Conservation (phyloP, 1,140 invertebrate genomes). For the Oppia nitens region DNA sequence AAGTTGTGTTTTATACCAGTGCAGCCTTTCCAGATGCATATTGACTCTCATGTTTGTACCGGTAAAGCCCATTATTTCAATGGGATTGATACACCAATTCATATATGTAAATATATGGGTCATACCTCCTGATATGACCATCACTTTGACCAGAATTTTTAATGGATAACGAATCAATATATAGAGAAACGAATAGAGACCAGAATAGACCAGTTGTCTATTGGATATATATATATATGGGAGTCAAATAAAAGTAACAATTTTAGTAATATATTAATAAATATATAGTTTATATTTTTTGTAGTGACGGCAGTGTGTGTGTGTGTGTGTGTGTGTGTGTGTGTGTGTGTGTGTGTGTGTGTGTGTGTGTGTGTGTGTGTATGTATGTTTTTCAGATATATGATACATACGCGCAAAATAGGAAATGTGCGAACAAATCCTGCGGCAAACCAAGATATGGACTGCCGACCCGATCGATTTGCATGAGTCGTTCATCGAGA, state of each 20-base stretch:
- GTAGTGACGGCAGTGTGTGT: too few species aligned
- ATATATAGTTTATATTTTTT: neutral
- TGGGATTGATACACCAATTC: neutral
- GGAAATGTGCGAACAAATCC: too few species aligned
- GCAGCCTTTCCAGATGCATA: neutral
- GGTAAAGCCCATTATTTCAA: neutral
- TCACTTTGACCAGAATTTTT: neutral
- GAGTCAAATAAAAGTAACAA: neutral
- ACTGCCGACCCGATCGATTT: neutral
- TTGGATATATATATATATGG: neutral
- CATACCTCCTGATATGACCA: neutral
- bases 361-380: too few species aligned
- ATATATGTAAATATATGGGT: neutral
- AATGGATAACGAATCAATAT: neutral
- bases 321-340: too few species aligned
- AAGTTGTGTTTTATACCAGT: neutral
- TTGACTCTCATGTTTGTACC: neutral
- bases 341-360: too few species aligned
- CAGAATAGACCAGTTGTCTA: neutral
- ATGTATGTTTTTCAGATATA: too few species aligned
- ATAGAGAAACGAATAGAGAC: neutral
- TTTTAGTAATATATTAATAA: neutral
- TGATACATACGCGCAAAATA: too few species aligned
- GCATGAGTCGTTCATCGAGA: neutral
- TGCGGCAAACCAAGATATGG: neutral